These are phyloP conservation scores for Adrianichthys oophorus DNA, from an alignment of 2,797 vertebrate genomes.

Conservation along the genomic window DNA sequence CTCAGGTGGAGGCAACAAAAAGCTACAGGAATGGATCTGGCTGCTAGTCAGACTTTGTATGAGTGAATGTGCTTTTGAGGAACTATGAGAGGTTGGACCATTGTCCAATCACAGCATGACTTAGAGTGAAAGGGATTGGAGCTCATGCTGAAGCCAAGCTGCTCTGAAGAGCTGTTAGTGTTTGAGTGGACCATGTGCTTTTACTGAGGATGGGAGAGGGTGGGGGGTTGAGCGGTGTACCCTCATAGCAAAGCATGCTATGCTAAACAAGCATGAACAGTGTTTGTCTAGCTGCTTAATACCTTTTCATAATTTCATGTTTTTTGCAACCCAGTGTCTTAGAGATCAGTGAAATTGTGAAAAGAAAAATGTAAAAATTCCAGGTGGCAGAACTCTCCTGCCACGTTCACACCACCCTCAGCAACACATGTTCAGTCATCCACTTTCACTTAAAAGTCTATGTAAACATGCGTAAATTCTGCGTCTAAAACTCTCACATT, in stretches of 20 bases:
- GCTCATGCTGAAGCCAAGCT: constrained; percentile 68
- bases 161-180: constrained; percentile 71
- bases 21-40: constrained; percentile 71
- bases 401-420: too few species aligned
- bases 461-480: too few species aligned
- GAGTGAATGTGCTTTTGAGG: constrained; percentile 72
- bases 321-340: constrained; percentile 71
- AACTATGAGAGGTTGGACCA: constrained; percentile 68
- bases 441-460: too few species aligned
- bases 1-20: constrained; percentile 74
- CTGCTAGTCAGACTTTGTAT: constrained; percentile 74
- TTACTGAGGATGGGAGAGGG: constrained; percentile 32
- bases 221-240: constrained; percentile 32
- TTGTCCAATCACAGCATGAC: constrained; percentile 71
- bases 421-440: too few species aligned
- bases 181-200: constrained; percentile 63
- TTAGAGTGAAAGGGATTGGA: constrained; percentile 69
- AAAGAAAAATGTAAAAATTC: constrained; percentile 43
- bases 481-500: too few species aligned
- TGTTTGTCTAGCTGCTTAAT: constrained; percentile 72
- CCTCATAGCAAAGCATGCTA: constrained; percentile 63
- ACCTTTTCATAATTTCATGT: constrained; percentile 74
- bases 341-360: constrained; percentile 66
- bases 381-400: constrained; percentile 24
- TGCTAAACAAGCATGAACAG: constrained; percentile 69